Base-by-base conservation (phyloP, 2,888 invertebrate genomes). In the Malthinus seriepunctatus region DNA sequence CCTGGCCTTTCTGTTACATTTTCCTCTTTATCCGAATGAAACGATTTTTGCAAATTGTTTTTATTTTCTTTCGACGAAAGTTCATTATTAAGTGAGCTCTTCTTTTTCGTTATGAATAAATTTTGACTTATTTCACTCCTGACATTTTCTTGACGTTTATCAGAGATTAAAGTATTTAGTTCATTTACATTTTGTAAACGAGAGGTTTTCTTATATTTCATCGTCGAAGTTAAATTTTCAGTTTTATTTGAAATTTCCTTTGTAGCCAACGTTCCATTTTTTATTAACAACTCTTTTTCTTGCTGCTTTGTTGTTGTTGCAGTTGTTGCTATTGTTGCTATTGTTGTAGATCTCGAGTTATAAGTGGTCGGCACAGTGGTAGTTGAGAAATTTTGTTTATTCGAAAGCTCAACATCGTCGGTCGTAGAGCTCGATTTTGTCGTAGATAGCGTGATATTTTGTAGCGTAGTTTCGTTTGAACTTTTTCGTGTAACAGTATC, bases 1-100 rank as follows among this genome's bases (percentile, higher is more conserved):
- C 70, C 71, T 34, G 68, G 67, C n/a, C 70, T 67, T 42, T 63
- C 64, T 33, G 67, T 68, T 15, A 69, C 63, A 53, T 72, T 69
- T 48, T 62, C 64, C 47, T 57, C 63, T 33, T 52, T 52, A 49
- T 51, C 53, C 49, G 61, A 23, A 5, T 23, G 23, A 23, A 23
- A 23, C 23, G 23, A 23, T 23, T 23, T 23, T 23, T 23, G 2
- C 23, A 5, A 37, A 52, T 58, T 38, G 34, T 54, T 56, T 51
- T 59, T 54, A 32, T 60, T 42, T 35, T 46, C 37, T 49, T 37
- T 35, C 38, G 51, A 61, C 12, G 51, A 48, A 48, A 34, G 35
- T 45, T 48, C 50, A 50, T 47, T 55, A 54, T 59, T 56, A 55
- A 58, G 56, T 33, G 44, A 59, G 38, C 44, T 45, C 54, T 51